Conservation (phyloP, 2,888 invertebrate species). For the Heteropelma amictum region DNA sequence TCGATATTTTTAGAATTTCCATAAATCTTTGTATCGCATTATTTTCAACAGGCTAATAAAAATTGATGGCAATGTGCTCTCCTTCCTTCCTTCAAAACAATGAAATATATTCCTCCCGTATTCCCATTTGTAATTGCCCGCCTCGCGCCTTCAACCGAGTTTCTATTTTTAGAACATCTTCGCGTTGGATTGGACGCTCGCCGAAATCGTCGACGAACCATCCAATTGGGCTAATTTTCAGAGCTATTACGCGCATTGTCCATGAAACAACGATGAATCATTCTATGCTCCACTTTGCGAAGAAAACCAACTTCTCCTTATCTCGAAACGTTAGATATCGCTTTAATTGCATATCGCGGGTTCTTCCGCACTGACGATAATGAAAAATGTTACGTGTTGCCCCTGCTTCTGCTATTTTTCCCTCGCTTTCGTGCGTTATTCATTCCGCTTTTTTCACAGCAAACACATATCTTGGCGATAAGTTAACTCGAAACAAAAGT, state of each 20-base stretch:
- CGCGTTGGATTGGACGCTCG: slow-evolving; percentile 22
- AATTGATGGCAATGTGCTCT: not conserved
- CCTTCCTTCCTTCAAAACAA: not conserved
- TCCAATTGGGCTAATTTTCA: slow-evolving; percentile 32
- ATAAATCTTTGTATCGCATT: slow-evolving; percentile 3
- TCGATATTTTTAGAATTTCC: slow-evolving; percentile 32
- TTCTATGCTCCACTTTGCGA: slow-evolving; percentile 25
- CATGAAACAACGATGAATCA: slow-evolving; percentile 33
- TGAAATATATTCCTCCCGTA: not conserved
- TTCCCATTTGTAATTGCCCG: not conserved
- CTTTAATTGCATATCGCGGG: not conserved
- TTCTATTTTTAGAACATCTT: slow-evolving; percentile 15
- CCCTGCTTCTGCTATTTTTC: no score
- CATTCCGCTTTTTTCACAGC: no score
- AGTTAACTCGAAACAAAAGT: no score
- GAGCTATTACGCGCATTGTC: slow-evolving; percentile 23
- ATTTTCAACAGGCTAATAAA: not conserved
- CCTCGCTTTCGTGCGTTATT: no score
- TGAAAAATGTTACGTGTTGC: no score
- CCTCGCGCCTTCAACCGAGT: not conserved
- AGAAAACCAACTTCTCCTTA: not conserved
- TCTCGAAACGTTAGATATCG: not conserved
- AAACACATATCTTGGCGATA: no score
- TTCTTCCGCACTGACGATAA: no score
- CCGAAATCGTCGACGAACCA: slow-evolving; percentile 41